Evolutionary conservation across 2,888 invertebrate genomes (phyloP), one percentile per base, ranked within the genome.

Genomic region (Andrena chrysosceles): DNA sequence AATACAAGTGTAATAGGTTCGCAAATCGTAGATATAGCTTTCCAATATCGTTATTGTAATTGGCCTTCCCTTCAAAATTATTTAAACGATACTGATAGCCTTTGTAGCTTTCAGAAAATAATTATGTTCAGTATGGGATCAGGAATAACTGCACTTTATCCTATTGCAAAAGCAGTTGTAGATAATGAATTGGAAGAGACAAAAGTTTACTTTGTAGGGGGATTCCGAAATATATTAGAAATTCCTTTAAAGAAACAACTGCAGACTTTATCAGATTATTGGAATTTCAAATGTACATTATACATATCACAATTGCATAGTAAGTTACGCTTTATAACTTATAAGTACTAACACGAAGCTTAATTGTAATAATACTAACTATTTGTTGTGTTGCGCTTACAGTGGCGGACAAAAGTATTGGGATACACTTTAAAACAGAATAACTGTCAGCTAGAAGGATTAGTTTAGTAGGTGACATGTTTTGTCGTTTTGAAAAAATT

Each of bases 101-200:
- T 52, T 83, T 76, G 52, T 70, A 93, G 93, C 87, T 93, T 89
- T 80, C 89, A 85, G 73, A 78, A 90, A 42, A 89, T 93, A 56
- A 52, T 93, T 42, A 93, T 92, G 89, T 90, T 93, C 49, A 89
- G 91, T 77, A 92, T 93, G 63, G 93, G 93, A 54, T 92, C 93
- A 75, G 93, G 93, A 31, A 91, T 94, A 77, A 91, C 93, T 16
- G 91, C 90, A 63, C 81, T 92, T 76, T 93, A 92, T 87, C 91
- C 93, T 16, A 85, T 93, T 77, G 91, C 90, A 62, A 90, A 85
- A 85, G 83, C 90, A 23, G 91, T 93, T 67, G 70, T 92, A 35
- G 77, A 90, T 26, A 87, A 93, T 68, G 91, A 93, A 80, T 76
- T 72, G 2, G 93, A 93, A 79, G 91, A 93, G 59, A 93, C 93